Evolutionary conservation across 2,888 invertebrate species (phyloP).

Genomic region (Gortyna flavago): DNA sequence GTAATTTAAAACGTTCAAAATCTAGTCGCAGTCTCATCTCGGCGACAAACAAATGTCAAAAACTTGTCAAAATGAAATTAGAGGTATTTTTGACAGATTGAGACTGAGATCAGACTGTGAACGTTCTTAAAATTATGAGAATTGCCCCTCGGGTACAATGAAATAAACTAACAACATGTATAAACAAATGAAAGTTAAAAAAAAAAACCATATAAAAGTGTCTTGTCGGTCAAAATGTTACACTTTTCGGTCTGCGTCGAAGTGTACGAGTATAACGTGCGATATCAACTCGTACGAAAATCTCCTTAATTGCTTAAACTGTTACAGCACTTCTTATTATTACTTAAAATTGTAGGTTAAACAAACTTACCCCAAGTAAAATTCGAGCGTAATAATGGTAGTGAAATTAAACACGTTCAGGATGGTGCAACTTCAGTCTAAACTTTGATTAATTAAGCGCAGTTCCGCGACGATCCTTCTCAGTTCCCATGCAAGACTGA

Average conservation of each 20-base stretch:
- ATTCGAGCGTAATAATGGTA: not conserved
- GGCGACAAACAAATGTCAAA: too few relatives aligned
- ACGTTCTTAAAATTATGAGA: too few relatives aligned
- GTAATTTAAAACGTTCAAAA: too few relatives aligned
- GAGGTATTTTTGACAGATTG: too few relatives aligned
- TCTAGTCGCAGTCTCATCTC: too few relatives aligned
- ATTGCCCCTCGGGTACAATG: too few relatives aligned
- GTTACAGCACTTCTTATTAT: not conserved
- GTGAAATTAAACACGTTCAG: not conserved
- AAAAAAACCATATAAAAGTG: not conserved
- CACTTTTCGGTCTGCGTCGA: not conserved
- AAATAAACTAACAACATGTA: not conserved
- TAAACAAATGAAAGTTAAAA: not conserved
- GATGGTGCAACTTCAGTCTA: not conserved
- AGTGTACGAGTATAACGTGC: not conserved
- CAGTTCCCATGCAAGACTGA: constrained; percentile 1
- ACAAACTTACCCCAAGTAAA: not conserved
- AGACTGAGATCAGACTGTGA: too few relatives aligned
- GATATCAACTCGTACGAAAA: not conserved
- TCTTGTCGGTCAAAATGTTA: not conserved
- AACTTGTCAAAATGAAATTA: too few relatives aligned
- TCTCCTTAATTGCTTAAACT: constrained; percentile 2
- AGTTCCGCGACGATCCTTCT: not conserved
- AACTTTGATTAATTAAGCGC: constrained; percentile 23
- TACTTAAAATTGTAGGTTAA: not conserved